Evolutionary conservation across 2,113 vertebrate genomes (phyloP), one percentile per base, ranked within the genome.

Genomic region (Rhea pennata): DNA sequence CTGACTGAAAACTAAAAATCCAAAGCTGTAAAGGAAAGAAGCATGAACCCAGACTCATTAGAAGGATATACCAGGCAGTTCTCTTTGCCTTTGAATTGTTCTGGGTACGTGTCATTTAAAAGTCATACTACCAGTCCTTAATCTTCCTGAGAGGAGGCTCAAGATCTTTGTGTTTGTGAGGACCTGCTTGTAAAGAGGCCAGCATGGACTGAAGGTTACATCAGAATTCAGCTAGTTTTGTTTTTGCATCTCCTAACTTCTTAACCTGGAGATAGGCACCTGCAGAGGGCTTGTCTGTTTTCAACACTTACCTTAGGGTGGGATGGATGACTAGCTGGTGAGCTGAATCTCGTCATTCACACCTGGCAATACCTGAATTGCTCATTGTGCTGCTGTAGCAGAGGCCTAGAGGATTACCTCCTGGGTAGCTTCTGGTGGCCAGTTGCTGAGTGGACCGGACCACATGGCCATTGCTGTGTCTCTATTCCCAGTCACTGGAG

Each of bases 31-130:
- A 69, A 15, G 9, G 9, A 23, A 42, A 59, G 42, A 22, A 58
- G 5, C 56, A 77, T 0, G 3, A 44, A 1, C 12, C 11, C 15
- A 29, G 7, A 61, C 9, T 17, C 44, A 66, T 73, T 17, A 83
- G 36, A 62, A 83, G n/a, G 26, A 40, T 9, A 6, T 54, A 11
- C 5, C 16, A 27, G 15, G 5, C 4, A 4, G 12, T 67, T 90
- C 26, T 71, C 4, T 0, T 40, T 86, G 3, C 13, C 8, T 88
- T 87, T 66, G 21, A 8, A 15, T 7, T 69, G 19, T 40, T 85
- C 39, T 75, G 12, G 39, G 14, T 77, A 26, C 15, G 11, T 9
- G 3, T 79, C 26, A 46, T 46, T 46, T 46, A 86, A 65, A 70
- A 70, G 31, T 53, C 31, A 56, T 12, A 5, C 5, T 46, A 7